Conservation (phyloP, 2,113 vertebrate genomes). For the Mustelus asterias region DNA sequence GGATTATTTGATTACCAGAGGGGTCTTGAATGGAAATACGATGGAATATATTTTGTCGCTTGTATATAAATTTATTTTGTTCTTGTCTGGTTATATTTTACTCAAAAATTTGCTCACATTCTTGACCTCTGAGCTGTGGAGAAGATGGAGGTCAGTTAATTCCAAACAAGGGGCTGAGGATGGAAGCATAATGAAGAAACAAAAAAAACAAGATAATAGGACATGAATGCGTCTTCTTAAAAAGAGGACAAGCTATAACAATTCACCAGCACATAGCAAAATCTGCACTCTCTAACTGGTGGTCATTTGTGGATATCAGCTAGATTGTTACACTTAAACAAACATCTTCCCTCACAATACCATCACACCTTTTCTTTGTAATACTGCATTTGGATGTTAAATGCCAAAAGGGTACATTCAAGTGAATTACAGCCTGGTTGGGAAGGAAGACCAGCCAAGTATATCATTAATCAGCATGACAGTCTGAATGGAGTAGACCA, state of each 20-base stretch:
- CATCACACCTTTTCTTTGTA: background rate
- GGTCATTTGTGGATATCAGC: background rate
- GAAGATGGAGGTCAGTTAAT: background rate
- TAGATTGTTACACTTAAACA: background rate
- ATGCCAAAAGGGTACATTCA: background rate
- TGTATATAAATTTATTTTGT: background rate
- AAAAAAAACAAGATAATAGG: background rate
- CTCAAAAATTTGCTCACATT: background rate
- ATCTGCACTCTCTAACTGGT: background rate
- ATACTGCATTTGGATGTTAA: background rate
- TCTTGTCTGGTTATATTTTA: background rate
- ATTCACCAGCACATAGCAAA: background rate
- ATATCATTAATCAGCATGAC: background rate
- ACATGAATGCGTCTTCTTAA: background rate
- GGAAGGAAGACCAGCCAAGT: background rate
- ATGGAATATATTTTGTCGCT: background rate
- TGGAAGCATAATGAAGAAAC: background rate
- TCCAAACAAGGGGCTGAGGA: background rate
- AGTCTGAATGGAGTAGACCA: background rate
- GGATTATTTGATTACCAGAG: background rate
- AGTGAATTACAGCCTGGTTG: background rate
- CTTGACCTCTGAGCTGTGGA: background rate
- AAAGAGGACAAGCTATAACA: background rate
- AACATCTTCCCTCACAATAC: background rate
- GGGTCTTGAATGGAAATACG: background rate